Percentiles rank a stretch among this genome's conserved stretches.
Conservation (phyloP, 2,113 vertebrate genomes). For the Terrapene triunguis region DNA sequence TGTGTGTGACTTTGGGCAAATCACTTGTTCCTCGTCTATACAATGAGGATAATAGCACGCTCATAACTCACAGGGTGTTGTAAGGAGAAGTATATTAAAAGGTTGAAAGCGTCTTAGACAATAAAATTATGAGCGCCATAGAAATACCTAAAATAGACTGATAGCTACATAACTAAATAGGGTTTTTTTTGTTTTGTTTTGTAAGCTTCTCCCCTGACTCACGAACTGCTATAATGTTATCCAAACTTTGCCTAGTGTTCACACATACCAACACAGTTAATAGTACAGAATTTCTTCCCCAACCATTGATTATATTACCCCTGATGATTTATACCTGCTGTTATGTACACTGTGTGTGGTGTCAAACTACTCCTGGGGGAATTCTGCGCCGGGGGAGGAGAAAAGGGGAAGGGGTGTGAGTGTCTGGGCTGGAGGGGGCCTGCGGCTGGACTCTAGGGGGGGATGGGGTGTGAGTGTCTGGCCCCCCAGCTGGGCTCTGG, state of each 20-base stretch:
- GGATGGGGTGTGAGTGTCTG: too few species aligned
- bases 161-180: background rate
- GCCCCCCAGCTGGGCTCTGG: too few species aligned
- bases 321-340: background rate
- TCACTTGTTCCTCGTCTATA: background rate
- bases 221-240: background rate
- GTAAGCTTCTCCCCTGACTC: background rate
- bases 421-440: too few species aligned
- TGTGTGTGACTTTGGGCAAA: background rate
- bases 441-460: too few species aligned
- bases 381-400: too few species aligned
- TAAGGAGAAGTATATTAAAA: background rate
- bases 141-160: background rate
- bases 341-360: fast-evolving
- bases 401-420: too few species aligned
- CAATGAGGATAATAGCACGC: background rate
- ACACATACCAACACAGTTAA: background rate
- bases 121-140: background rate
- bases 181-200: background rate
- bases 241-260: background rate
- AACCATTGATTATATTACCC: background rate
- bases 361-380: background rate
- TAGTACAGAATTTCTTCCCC: background rate
- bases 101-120: background rate
- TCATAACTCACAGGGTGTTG: background rate